phyloP scores from a whole-genome alignment of 2,888 invertebrate species.

The Chrysotoxum bicinctum region DNA sequence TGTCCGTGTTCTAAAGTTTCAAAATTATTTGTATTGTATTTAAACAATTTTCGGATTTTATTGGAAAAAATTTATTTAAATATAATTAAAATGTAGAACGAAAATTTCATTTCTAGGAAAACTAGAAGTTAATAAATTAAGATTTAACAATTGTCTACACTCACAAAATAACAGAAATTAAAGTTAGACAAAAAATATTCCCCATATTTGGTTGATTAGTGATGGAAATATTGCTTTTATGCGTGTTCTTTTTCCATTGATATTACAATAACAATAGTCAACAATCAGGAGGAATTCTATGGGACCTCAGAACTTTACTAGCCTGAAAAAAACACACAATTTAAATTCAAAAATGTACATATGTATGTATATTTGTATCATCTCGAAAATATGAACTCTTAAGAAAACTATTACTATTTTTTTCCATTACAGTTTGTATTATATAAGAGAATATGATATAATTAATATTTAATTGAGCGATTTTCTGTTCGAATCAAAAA shows the following conservation, averaged over 20 bases:
- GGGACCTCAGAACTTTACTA: constrained; percentile 89
- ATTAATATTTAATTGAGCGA: too few species aligned
- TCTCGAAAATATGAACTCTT: background rate
- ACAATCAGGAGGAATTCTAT: constrained; percentile 89
- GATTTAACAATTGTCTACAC: constrained; percentile 41
- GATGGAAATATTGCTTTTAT: constrained; percentile 61
- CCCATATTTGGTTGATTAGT: constrained; percentile 43
- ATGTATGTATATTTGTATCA: too few species aligned
- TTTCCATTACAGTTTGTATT: too few species aligned
- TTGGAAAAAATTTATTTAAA: constrained; percentile 31
- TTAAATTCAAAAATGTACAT: background rate
- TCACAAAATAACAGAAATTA: constrained; percentile 25
- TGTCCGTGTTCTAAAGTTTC: too few species aligned
- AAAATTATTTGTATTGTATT: too few species aligned
- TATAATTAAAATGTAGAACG: constrained; percentile 47
- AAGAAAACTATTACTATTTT: too few species aligned
- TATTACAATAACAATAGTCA: constrained; percentile 81
- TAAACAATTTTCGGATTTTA: background rate
- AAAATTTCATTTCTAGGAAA: constrained; percentile 42
- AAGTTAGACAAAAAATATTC: constrained; percentile 24
- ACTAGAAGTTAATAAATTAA: constrained; percentile 51
- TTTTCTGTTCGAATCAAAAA: too few species aligned
- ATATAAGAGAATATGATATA: too few species aligned
- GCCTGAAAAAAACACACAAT: constrained; percentile 83
- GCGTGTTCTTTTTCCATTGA: constrained; percentile 50